Percentiles rank a stretch among this genome's conserved stretches.
Evolutionary conservation across 92 coral and sea anemone species (phyloP).

Genomic region (Blastomussa wellsi): DNA sequence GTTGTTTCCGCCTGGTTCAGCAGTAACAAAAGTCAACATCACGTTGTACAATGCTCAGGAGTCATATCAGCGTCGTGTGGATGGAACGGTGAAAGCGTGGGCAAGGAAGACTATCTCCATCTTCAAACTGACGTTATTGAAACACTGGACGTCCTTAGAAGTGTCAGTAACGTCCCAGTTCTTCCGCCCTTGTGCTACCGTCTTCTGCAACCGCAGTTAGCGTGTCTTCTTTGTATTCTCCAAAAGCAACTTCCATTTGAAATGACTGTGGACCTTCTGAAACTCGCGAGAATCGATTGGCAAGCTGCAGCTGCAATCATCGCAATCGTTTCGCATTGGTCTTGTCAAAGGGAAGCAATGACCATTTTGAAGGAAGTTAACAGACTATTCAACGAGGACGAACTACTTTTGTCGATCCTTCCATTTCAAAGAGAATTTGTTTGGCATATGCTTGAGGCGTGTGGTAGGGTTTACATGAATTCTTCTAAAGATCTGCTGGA

Average conservation of each 20-base stretch:
- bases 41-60: constrained; percentile 42
- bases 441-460: constrained; percentile 19
- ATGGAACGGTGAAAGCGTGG: constrained; percentile 13
- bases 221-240: constrained; percentile 23
- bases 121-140: background rate
- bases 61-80: constrained; percentile 37
- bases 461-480: constrained; percentile 9
- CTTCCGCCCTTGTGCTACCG: background rate
- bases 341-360: background rate
- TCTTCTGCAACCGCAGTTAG: background rate
- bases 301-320: background rate
- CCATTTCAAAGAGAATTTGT: constrained; percentile 5
- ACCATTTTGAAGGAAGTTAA: background rate
- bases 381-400: background rate
- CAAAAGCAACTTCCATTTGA: background rate
- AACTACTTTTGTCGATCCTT: background rate
- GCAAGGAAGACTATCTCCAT: background rate
- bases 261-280: constrained; percentile 5
- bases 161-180: background rate
- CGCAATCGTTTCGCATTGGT: constrained; percentile 12
- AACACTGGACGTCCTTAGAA: constrained; percentile 1
- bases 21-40: constrained; percentile 7
- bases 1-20: constrained; percentile 29
- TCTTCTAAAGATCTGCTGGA: constrained; percentile 6
- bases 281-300: constrained; percentile 1